These are phyloP conservation scores for Pandion haliaetus DNA, from an alignment of 2,113 vertebrate species.

Conservation along the genomic window DNA sequence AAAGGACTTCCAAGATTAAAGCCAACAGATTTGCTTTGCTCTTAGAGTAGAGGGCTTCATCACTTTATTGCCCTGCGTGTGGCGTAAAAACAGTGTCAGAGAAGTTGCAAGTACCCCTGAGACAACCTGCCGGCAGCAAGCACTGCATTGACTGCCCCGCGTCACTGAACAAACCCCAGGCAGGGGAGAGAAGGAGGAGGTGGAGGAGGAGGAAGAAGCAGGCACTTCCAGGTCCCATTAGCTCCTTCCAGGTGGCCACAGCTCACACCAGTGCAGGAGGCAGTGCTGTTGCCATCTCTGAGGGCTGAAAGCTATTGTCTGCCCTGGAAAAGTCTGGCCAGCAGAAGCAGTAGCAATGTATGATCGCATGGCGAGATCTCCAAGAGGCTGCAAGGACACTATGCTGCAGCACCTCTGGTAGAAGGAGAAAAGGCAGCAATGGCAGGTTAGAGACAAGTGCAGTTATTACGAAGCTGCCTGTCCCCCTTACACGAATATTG, in stretches of 20 bases:
- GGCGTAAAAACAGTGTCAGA: rapidly evolving
- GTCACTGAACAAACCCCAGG: not conserved
- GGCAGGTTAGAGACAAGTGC: not conserved
- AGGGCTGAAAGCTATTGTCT: not conserved
- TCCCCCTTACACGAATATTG: not conserved
- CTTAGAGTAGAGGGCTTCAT: not conserved
- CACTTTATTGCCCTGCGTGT: rapidly evolving
- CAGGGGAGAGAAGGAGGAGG: not conserved
- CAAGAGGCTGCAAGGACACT: not conserved
- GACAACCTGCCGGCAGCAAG: not conserved
- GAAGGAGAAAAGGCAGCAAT: not conserved
- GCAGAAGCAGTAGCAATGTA: not conserved
- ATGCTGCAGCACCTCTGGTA: not conserved
- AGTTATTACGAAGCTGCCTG: not conserved
- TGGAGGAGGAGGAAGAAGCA: not conserved
- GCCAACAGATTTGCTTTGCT: not conserved
- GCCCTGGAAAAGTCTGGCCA: not conserved
- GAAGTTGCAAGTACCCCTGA: not conserved
- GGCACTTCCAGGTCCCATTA: not conserved
- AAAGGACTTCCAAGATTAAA: not conserved
- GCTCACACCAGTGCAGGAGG: not conserved
- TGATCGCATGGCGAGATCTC: not conserved
- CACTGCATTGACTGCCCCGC: not conserved
- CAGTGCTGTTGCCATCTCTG: rapidly evolving
- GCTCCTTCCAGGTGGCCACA: not conserved